phyloP scores from a whole-genome alignment of 2,797 vertebrate species.

The Hipposideros larvatus region DNA sequence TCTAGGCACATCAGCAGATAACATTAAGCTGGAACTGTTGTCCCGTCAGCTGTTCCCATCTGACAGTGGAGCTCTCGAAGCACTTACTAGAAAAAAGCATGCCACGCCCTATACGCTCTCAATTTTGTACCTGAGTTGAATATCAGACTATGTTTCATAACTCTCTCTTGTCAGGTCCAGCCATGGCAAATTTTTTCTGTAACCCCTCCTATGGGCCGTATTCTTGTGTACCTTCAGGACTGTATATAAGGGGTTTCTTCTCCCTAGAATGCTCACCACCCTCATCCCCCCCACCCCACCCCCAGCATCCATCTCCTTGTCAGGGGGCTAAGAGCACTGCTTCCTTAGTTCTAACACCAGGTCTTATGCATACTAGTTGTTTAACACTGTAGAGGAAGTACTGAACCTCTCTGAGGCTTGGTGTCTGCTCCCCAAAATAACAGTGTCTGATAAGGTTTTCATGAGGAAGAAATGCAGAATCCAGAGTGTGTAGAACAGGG shows the following conservation, averaged over 20 bases:
- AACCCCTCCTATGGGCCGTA: not conserved
- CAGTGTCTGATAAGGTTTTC: not conserved
- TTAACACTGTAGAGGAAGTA: not conserved
- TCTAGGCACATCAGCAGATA: constrained; percentile 60
- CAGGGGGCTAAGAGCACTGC: not conserved
- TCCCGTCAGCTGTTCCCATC: constrained; percentile 34
- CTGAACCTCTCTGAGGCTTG: not conserved
- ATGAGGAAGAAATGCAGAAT: not conserved
- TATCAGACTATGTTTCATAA: constrained; percentile 34
- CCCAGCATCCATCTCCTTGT: not conserved
- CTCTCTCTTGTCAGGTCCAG: not conserved
- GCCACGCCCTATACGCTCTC: not conserved
- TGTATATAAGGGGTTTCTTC: not conserved
- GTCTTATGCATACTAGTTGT: not conserved
- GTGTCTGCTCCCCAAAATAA: not conserved
- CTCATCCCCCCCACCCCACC: not conserved
- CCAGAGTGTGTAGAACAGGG: not conserved
- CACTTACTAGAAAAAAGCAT: constrained; percentile 20
- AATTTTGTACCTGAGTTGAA: not conserved
- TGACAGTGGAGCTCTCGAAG: constrained; percentile 42
- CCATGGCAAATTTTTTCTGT: not conserved
- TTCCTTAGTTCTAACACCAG: not conserved
- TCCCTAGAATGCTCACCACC: not conserved
- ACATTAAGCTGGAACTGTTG: constrained; percentile 58
- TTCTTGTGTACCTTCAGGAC: not conserved